These are phyloP conservation scores for Teinopalpus imperialis DNA, from an alignment of 2,888 invertebrate species.

Conservation along the genomic window DNA sequence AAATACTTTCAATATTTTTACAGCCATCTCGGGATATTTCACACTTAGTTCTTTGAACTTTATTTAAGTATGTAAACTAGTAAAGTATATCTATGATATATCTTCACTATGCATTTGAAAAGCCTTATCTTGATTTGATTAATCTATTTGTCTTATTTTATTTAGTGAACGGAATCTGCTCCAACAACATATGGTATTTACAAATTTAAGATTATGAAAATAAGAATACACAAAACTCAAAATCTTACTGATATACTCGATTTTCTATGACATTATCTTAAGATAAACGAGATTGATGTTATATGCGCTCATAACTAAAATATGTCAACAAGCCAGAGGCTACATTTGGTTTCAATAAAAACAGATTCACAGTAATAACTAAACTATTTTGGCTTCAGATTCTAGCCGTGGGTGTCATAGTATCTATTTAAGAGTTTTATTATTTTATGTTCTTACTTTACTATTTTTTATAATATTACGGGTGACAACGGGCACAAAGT, in stretches of 20 bases:
- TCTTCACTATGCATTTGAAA: no score
- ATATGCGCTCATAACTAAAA: conserved; percentile 1
- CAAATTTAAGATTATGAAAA: neutral
- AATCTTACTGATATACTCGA: neutral
- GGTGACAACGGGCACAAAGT: no score
- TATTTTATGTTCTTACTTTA: no score
- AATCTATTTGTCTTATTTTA: no score
- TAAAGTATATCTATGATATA: no score
- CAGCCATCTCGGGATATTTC: no score
- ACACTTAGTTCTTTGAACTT: no score
- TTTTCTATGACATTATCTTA: conserved; percentile 15
- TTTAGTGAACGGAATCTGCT: no score
- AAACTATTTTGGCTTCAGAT: neutral
- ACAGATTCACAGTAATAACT: neutral
- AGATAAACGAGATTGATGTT: conserved; percentile 22
- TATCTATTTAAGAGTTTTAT: neutral
- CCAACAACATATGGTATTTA: neutral
- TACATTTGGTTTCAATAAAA: conserved; percentile 1
- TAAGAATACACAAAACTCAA: neutral
- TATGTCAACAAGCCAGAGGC: conserved; percentile 4
- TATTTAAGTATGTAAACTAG: no score
- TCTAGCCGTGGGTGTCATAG: neutral
- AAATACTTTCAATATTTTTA: no score
- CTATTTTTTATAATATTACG: no score
- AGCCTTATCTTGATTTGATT: conserved; percentile 1